These are phyloP conservation scores for Aphelocoma californica DNA, from an alignment of 2,797 vertebrate species.

Conservation along the genomic window DNA sequence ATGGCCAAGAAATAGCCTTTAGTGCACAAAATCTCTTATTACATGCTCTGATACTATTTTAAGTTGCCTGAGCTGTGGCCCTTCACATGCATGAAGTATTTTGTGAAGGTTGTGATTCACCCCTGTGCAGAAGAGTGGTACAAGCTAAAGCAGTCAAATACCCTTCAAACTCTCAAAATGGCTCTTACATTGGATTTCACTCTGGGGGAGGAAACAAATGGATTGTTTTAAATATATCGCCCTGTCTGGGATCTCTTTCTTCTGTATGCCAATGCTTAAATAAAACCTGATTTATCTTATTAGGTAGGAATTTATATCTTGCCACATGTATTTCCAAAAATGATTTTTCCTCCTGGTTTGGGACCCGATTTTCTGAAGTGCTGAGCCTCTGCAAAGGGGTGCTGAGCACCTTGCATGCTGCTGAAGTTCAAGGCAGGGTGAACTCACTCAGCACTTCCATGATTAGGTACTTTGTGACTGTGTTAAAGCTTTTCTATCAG, in stretches of 20 bases:
- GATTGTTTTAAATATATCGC: slow-evolving; percentile 48
- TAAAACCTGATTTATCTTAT: slow-evolving; percentile 65
- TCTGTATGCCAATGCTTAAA: slow-evolving; percentile 37
- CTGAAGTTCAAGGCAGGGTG: slow-evolving; percentile 10
- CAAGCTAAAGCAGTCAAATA: background rate
- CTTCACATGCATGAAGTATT: background rate
- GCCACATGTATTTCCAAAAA: slow-evolving; percentile 27
- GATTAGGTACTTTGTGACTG: slow-evolving; percentile 49
- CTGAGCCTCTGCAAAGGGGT: background rate
- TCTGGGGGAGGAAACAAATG: slow-evolving; percentile 29
- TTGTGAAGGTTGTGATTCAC: background rate
- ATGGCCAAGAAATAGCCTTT: background rate
- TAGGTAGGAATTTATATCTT: slow-evolving; percentile 45
- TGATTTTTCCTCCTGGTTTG: slow-evolving; percentile 45
- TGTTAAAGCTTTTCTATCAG: slow-evolving; percentile 54
- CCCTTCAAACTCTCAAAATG: slow-evolving; percentile 26
- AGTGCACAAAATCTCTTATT: background rate
- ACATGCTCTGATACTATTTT: background rate
- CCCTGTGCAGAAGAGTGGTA: background rate
- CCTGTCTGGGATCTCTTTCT: slow-evolving; percentile 49
- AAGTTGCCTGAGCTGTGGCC: background rate
- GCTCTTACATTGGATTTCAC: background rate
- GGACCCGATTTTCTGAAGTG: background rate
- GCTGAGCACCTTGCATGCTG: background rate
- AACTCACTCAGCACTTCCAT: slow-evolving; percentile 44